phyloP scores from a whole-genome alignment of 2,888 invertebrate species.

The Stomorhina lunata region DNA sequence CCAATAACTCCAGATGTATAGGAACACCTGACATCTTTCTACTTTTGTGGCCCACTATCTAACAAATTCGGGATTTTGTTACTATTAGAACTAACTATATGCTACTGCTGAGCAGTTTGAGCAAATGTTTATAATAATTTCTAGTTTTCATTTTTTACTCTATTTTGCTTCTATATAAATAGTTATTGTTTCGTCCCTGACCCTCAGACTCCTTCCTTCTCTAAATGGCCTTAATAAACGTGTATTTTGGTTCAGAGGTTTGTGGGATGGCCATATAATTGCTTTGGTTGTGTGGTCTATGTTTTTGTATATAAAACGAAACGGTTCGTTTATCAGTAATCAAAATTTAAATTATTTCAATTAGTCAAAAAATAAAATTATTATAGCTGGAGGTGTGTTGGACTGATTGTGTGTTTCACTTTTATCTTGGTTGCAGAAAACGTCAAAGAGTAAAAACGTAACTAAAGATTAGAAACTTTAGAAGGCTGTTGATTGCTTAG shows the following conservation, averaged over 20 bases:
- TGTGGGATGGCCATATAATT: slow-evolving; percentile 44
- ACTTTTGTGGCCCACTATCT: not conserved
- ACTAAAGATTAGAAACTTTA: not conserved
- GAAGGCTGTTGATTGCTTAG: not conserved
- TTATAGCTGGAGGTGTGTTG: slow-evolving; percentile 43
- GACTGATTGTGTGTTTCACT: slow-evolving; percentile 37
- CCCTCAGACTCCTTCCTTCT: not conserved
- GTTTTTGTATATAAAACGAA: slow-evolving; percentile 33
- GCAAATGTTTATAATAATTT: slow-evolving; percentile 45
- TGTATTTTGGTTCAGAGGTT: slow-evolving; percentile 16
- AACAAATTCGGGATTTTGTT: not conserved
- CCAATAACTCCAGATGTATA: no score
- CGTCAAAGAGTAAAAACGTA: not conserved
- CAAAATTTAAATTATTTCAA: slow-evolving; percentile 71
- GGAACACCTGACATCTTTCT: not conserved
- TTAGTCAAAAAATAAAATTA: slow-evolving; percentile 61
- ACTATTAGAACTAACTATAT: not conserved
- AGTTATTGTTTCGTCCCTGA: slow-evolving; percentile 13
- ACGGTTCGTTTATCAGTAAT: slow-evolving; percentile 73
- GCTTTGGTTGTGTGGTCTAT: slow-evolving; percentile 54
- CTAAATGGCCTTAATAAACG: slow-evolving; percentile 13
- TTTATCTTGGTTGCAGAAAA: slow-evolving; percentile 31
- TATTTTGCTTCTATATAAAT: slow-evolving; percentile 29
- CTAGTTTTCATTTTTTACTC: not conserved
- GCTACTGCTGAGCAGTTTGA: not conserved